Base-by-base conservation (phyloP, 2,113 vertebrate species). In the Hydrochoerus hydrochaeris region DNA sequence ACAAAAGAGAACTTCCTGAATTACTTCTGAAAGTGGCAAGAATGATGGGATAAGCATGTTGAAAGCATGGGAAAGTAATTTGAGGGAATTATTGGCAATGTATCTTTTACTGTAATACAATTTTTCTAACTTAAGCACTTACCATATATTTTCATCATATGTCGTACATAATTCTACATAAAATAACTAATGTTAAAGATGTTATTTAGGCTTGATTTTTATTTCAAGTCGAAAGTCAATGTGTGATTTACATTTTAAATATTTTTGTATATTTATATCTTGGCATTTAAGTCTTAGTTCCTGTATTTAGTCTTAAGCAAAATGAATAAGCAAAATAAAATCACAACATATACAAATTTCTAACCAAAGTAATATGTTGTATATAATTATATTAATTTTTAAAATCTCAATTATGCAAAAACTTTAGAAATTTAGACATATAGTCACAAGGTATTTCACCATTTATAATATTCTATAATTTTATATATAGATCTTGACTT, bases 391-490 rank as follows among this genome's bases (percentile, higher is more conserved):
- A 90, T 93, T 97, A 93, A 69, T 60, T 17, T 94, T 90, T 63
- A 91, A 84, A 84, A 82, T 82, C 30, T 65, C 95, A 98, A 86
- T 80, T 63, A 95, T 96, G 65, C 94, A 87, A 63, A 81, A 63
- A 81, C 44, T 77, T 77, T 30, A 87, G 88, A 75, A 44, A n/a
- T n/a, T 17, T 67, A 75, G n/a, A 75, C 22, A 75, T 14, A 95
- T 30, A 81, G 75, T 71, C 84, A 93, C 81, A 95, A 82, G 46
- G 8, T 77, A 88, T 94, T 82, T 85, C 54, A 97, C 85, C 52
- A 88, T 94, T 96, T 97, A 81, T 63, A 75, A 41, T 52, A 86
- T 83, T 96, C 60, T 90, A 71, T 95, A 97, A 97, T 85, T 97
- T 77, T 77, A 77, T 96, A 97, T 41, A 97, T 30, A 86, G 26